These are phyloP conservation scores for Promerops cafer DNA, from an alignment of 2,113 vertebrate species.

Conservation along the genomic window DNA sequence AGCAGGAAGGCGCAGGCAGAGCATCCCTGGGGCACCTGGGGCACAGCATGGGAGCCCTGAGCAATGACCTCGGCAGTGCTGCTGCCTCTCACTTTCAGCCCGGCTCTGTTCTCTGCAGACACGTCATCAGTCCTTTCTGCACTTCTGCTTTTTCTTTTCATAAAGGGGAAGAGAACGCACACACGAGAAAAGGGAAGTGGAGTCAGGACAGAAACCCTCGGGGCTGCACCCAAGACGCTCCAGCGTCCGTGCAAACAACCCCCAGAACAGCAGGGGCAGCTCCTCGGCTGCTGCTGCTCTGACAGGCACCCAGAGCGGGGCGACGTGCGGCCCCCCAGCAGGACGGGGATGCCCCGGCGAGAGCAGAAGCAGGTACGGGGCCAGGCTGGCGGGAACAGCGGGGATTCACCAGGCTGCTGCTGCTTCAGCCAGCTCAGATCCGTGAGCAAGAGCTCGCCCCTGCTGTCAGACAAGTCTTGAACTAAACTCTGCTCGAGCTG, in stretches of 20 bases:
- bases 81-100: not conserved
- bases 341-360: not conserved
- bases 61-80: not conserved
- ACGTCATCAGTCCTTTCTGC: accelerated
- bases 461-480: no score
- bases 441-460: accelerated
- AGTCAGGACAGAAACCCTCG: not conserved
- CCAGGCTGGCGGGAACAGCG: not conserved
- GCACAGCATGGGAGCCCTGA: accelerated
- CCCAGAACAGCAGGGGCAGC: not conserved
- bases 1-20: not conserved
- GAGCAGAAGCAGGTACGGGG: not conserved
- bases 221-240: accelerated
- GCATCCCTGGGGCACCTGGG: no score
- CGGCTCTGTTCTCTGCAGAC: not conserved
- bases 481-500: not conserved
- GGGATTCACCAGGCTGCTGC: not conserved
- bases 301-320: not conserved
- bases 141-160: not conserved
- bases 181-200: no score
- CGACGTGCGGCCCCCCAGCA: not conserved
- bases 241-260: not conserved
- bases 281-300: not conserved
- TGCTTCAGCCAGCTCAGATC: not conserved
- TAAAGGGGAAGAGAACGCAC: not conserved